Conservation (phyloP, 2,888 invertebrate genomes). For the Agrotis ipsilon region DNA sequence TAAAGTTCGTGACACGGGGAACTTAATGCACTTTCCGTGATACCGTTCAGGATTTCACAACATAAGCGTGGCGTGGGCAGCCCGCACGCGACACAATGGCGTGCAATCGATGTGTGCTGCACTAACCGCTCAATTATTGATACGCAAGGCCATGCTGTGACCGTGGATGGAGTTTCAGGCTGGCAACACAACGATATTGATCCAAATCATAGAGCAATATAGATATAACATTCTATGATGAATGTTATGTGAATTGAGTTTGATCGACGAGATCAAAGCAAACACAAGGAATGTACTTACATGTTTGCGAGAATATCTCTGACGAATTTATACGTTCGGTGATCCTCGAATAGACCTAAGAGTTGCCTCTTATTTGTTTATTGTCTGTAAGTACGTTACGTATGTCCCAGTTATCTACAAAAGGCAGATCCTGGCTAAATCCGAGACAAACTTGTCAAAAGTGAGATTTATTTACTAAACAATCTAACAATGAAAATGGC, state of each 20-base stretch:
- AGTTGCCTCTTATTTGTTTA: slow-evolving; percentile 6
- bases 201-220: slow-evolving; percentile 26
- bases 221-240: slow-evolving; percentile 21
- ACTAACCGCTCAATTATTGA: slow-evolving; percentile 65
- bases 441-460: slow-evolving; percentile 11
- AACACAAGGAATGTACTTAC: slow-evolving; percentile 24
- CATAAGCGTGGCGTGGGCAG: slow-evolving; percentile 40
- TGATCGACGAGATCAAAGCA: slow-evolving; percentile 41
- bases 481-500: slow-evolving; percentile 1
- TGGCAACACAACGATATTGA: slow-evolving; percentile 45
- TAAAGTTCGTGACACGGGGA: slow-evolving; percentile 56
- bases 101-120: slow-evolving; percentile 64
- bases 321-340: slow-evolving; percentile 16
- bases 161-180: slow-evolving; percentile 60
- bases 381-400: neutral
- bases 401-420: slow-evolving; percentile 4
- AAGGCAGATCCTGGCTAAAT: neutral
- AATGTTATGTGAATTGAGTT: slow-evolving; percentile 23
- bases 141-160: slow-evolving; percentile 61
- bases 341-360: slow-evolving; percentile 15
- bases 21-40: slow-evolving; percentile 64
- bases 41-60: slow-evolving; percentile 61
- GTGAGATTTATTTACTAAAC: slow-evolving; percentile 24
- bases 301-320: slow-evolving; percentile 23
- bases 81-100: slow-evolving; percentile 63